A percentile compares a stretch with the other conserved stretches of the same genome.
phyloP scores from a whole-genome alignment of 2,797 vertebrate species.

The Eospalax fontanierii region DNA sequence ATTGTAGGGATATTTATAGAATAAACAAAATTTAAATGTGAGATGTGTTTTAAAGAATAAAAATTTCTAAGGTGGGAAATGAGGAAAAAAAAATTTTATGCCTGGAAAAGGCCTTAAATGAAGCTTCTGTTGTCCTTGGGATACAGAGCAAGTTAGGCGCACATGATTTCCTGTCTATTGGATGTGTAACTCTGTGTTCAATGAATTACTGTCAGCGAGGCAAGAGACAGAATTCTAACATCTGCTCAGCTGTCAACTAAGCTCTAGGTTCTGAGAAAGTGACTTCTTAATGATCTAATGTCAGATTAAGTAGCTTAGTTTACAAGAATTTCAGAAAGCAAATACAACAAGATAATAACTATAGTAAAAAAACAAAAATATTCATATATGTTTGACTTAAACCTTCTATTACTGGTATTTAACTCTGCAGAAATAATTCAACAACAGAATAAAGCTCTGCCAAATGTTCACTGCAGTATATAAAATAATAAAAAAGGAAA shows the following conservation, averaged over 20 bases:
- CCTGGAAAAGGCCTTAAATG: background rate
- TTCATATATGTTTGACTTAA: slow-evolving; percentile 42
- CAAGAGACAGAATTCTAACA: background rate
- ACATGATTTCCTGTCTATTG: background rate
- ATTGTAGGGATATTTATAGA: background rate
- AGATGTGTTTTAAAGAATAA: background rate
- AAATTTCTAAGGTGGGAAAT: slow-evolving; percentile 20
- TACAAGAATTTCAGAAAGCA: slow-evolving; percentile 52
- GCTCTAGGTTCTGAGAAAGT: background rate
- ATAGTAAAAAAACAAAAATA: slow-evolving; percentile 46
- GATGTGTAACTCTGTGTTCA: background rate
- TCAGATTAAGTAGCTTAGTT: slow-evolving; percentile 17
- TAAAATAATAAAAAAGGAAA: background rate
- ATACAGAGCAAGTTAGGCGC: background rate
- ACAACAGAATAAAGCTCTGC: slow-evolving; percentile 2
- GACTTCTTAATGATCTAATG: slow-evolving; percentile 55
- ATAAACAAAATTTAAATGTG: slow-evolving; percentile 35
- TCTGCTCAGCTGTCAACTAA: background rate
- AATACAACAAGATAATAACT: slow-evolving; percentile 49
- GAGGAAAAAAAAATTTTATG: background rate
- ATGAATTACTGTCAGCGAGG: slow-evolving; percentile 5
- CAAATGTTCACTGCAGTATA: slow-evolving; percentile 33
- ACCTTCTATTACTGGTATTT: background rate
- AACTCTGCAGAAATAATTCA: slow-evolving; percentile 47
- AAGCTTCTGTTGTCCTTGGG: background rate